Evolutionary conservation across 2,888 invertebrate genomes (phyloP).

Genomic region (Oasisia sp.): DNA sequence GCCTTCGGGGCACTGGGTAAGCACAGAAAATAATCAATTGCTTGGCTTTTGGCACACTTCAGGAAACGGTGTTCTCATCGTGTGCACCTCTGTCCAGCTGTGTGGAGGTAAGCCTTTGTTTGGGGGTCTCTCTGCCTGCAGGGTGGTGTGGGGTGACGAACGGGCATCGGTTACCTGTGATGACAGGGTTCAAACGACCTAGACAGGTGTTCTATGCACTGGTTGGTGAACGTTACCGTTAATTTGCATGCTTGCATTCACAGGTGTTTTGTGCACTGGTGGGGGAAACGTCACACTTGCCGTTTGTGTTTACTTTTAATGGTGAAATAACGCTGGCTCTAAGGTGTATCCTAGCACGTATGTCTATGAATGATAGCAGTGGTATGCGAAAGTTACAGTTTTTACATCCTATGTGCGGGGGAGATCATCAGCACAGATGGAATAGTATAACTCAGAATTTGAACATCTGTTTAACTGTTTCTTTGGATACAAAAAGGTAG

Average conservation of each 20-base stretch:
- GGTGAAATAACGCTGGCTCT: no score
- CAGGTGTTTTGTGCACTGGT: not conserved
- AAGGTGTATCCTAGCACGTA: not conserved
- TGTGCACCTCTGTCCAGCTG: not conserved
- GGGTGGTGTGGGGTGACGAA: not conserved
- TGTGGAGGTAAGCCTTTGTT: conserved; percentile 3
- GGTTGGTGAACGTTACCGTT: no score
- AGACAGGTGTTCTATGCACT: not conserved
- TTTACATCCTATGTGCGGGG: not conserved
- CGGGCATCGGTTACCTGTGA: not conserved
- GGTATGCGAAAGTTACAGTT: not conserved
- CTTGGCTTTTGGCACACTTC: conserved; percentile 8
- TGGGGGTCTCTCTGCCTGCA: not conserved
- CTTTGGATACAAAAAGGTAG: not conserved
- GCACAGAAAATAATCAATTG: conserved; percentile 7
- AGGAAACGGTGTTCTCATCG: not conserved
- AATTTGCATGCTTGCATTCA: not conserved
- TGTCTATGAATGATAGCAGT: not conserved
- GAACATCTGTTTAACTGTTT: not conserved
- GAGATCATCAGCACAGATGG: not conserved
- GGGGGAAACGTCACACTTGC: not conserved
- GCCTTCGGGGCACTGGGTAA: not conserved
- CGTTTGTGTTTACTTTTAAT: not conserved
- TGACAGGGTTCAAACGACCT: not conserved
- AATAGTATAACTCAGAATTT: not conserved